A percentile compares a stretch with the other conserved stretches of the same genome.
phyloP scores from a whole-genome alignment of 2,888 invertebrate genomes.

The Prenolepis imparis region DNA sequence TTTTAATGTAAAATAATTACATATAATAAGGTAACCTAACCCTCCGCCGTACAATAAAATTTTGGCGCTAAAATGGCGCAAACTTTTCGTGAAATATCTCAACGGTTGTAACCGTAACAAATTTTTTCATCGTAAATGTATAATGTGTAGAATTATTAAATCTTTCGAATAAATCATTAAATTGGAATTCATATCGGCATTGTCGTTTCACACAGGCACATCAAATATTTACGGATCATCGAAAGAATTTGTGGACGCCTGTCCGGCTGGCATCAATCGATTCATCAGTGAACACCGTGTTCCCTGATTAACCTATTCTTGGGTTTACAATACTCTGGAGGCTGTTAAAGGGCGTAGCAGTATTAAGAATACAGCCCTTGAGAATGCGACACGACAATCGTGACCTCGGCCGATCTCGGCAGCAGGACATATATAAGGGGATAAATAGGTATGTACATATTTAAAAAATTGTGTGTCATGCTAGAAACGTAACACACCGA shows the following conservation, averaged over 20 bases:
- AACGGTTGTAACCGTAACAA: not conserved
- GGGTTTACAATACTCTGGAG: constrained; percentile 10
- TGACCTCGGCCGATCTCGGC: not conserved
- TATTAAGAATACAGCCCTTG: constrained; percentile 26
- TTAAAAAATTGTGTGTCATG: not conserved
- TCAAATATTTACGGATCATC: constrained; percentile 16
- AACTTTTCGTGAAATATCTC: not conserved
- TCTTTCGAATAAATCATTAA: constrained; percentile 13
- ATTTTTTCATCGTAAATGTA: not conserved
- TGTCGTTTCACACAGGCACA: not conserved
- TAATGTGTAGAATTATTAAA: not conserved
- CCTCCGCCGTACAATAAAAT: not conserved
- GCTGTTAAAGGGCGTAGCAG: constrained; percentile 14
- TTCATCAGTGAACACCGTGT: constrained; percentile 4
- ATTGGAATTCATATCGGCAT: constrained; percentile 1
- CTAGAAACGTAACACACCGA: not conserved
- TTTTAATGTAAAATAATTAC: not conserved
- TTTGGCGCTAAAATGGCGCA: not conserved
- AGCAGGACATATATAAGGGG: not conserved
- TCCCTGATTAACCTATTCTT: constrained; percentile 41
- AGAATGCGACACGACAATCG: constrained; percentile 20
- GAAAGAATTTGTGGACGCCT: not conserved
- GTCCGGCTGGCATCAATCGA: constrained; percentile 23
- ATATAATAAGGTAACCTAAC: not conserved
- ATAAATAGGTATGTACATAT: not conserved